Base-by-base conservation (phyloP, 2,113 vertebrate species). In the Daubentonia madagascariensis region DNA sequence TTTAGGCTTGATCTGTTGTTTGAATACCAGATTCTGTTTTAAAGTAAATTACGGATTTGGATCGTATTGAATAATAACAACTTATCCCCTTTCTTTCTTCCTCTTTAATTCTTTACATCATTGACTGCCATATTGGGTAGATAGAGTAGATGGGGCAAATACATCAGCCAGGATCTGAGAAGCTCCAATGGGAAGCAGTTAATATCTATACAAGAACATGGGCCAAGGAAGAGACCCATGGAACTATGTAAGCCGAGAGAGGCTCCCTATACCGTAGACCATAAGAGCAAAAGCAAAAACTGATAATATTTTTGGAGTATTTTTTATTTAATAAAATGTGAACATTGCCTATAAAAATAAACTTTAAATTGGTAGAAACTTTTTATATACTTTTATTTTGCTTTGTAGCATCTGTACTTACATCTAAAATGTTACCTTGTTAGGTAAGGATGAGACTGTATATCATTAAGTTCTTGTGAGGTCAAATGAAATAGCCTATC, bases 301-400 rank as follows among this genome's bases (percentile, higher is more conserved):
- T n/a, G 17, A 43, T 25, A 67, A 18, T 89, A 22, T 43, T 79
- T 95, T 73, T 73, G 18, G 68, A 68, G 0, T 37, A n/a, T 28
- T 50, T 43, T 79, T 79, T 91, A 73, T 83, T 84, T 79, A 89
- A 80, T 93, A 96, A 96, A 85, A 76, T 89, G 20, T 83, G 3
- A 80, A 52, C 2, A 75, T 17, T 67, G 25, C 4, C 7, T 79
- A 7, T 40, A 85, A 80, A 50, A 92, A 67, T 92, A 88, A 89
- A 81, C 32, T 94, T 96, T 63, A 93, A 86, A 83, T n/a, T 65
- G 67, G 11, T 59, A 72, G 25, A 92, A 11, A 23, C 1, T 9
- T 90, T 95, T 85, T 35, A 37, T 88, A 30, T 30, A 63, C 17
- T 45, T 80, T 87, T 96, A 4, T 91, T 89, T 67, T 76, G 32